Percentiles rank a stretch among this genome's conserved stretches.
These are phyloP conservation scores for Neomonachus schauinslandi DNA, from an alignment of 2,113 vertebrate genomes.

Conservation along the genomic window DNA sequence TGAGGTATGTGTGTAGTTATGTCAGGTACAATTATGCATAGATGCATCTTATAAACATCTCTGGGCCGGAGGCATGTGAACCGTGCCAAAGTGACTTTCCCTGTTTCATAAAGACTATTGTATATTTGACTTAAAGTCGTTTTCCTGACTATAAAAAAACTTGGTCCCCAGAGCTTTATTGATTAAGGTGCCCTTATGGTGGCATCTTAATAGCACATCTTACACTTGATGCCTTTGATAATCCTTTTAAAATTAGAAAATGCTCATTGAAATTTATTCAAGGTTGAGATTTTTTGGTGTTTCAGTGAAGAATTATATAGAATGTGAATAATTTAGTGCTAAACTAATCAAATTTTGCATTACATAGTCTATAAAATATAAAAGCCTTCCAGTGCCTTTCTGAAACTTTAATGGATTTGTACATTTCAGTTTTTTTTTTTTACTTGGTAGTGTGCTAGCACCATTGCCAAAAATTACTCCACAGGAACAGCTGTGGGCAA, in stretches of 20 bases:
- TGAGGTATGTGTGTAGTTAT: neutral
- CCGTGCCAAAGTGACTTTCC: neutral
- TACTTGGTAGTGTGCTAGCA: neutral
- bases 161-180: neutral
- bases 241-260: conserved; percentile 1
- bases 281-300: conserved; percentile 15
- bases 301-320: neutral
- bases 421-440: neutral
- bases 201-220: neutral
- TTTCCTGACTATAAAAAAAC: neutral
- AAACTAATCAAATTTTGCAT: conserved; percentile 51
- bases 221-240: neutral
- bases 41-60: neutral
- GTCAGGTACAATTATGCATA: neutral
- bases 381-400: neutral
- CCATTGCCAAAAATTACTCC: neutral
- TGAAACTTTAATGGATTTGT: neutral
- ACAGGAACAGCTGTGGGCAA: neutral
- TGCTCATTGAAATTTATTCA: neutral
- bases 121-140: neutral
- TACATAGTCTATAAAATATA: conserved; percentile 21
- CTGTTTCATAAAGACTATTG: neutral
- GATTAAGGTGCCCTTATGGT: neutral
- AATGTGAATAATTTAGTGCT: conserved; percentile 49
- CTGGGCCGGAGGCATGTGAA: neutral